Evolutionary conservation across 2,888 invertebrate species (phyloP).

Genomic region (Aleiodes alternator): DNA sequence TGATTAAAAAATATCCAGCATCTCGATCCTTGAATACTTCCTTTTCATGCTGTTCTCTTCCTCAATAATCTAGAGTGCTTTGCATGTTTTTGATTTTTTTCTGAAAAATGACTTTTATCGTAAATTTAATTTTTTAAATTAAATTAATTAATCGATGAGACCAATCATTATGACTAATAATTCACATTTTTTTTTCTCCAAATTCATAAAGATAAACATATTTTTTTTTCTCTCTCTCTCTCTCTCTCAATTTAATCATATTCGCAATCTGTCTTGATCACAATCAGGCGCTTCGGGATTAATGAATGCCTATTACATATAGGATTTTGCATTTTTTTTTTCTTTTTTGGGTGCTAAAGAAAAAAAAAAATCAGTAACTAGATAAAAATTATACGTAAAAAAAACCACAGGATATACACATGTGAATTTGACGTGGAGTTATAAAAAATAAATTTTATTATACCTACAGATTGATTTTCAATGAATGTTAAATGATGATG

Average conservation of each 20-base stretch:
- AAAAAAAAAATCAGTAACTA: no score
- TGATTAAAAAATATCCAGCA: neutral
- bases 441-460: slow-evolving; percentile 24
- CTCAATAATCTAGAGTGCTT: no score
- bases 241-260: slow-evolving; percentile 10
- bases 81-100: neutral
- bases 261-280: neutral
- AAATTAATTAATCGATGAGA: neutral
- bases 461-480: slow-evolving; percentile 4
- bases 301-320: no score
- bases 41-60: neutral
- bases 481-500: slow-evolving; percentile 3
- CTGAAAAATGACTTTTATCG: neutral
- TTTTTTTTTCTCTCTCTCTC: neutral
- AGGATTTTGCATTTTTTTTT: no score
- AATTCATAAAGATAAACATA: no score
- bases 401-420: neutral
- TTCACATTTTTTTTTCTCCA: neutral
- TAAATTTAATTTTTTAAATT: neutral
- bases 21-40: neutral
- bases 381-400: neutral
- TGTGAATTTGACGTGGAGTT: neutral
- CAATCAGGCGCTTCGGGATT: no score
- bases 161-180: neutral
- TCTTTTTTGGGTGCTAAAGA: no score